Evolutionary conservation across 2,797 vertebrate species (phyloP).

Genomic region (Epinephelus malabaricus): DNA sequence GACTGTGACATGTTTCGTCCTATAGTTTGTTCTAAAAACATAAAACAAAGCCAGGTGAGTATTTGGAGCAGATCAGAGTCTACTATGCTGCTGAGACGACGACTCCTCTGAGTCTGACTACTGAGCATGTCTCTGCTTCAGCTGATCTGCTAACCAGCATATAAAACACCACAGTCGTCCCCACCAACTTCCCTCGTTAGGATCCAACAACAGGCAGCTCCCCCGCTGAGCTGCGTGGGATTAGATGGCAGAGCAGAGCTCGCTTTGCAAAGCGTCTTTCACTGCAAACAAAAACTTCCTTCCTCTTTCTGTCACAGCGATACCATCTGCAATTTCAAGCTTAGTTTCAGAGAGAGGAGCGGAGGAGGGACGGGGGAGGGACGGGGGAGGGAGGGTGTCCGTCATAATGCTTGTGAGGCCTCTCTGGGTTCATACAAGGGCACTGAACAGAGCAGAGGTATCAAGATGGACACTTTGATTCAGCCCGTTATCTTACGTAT

Average conservation of each 20-base stretch:
- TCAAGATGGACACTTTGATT: background rate
- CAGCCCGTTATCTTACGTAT: background rate
- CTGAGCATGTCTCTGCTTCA: background rate
- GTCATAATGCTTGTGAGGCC: background rate
- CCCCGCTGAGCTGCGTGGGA: constrained; percentile 40
- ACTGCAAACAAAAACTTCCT: constrained; percentile 51
- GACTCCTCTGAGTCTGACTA: constrained; percentile 8
- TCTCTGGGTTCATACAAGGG: constrained; percentile 21
- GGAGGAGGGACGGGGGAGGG: no score
- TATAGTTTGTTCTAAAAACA: background rate
- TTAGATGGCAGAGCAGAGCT: constrained; percentile 47
- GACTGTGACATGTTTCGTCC: background rate
- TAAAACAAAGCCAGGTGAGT: constrained; percentile 6
- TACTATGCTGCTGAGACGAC: background rate
- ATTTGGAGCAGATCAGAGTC: constrained; percentile 13
- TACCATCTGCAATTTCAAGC: constrained; percentile 72
- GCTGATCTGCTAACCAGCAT: constrained; percentile 27
- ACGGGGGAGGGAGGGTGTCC: background rate
- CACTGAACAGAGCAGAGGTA: background rate
- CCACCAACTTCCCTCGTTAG: background rate
- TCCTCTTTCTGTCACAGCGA: constrained; percentile 32
- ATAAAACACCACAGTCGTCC: background rate
- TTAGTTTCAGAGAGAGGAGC: constrained; percentile 44
- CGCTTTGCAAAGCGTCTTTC: constrained; percentile 27
- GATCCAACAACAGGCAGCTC: constrained; percentile 13